Base-by-base conservation (phyloP, 2,797 vertebrate species). In the Poeciliopsis turneri region DNA sequence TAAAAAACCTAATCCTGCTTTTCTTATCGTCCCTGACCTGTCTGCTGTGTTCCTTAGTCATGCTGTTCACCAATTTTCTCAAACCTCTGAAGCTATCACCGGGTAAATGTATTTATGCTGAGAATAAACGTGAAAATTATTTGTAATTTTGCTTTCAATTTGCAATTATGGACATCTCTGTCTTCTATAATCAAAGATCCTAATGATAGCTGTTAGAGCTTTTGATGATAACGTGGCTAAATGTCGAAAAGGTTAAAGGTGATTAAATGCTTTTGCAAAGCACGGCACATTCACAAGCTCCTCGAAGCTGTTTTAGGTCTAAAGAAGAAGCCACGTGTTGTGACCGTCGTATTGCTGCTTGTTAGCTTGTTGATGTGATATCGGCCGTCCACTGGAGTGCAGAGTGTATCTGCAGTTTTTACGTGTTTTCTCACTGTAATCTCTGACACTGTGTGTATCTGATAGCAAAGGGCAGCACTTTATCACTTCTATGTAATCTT, bases 401-500 rank as follows among this genome's bases (percentile, higher is more conserved):
- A 84, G 72, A 82, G 84, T 88, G 81, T 91, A 86, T 91, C 86
- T 84, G 53, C 9, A 61, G 77, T 64, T 73, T 88, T 83, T 57
- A 72, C 75, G 51, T 84, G 77, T 25, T 84, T 90, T 88, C 85
- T 86, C 33, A 46, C 79, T 36, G 25, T 88, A 87, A 93, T 92
- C 91, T 88, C 80, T 85, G 74, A 59, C 81, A 75, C 79, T 77
- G 69, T 80, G 77, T 87, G 81, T 90, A 88, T 93, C 87, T 93
- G 93, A 94, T 90, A 78, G 76, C 80, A 77, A 89, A 88, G 87
- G 81, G 78, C 33, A 87, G 88, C 87, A 87, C 86, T 91, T 91
- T 89, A 92, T 93, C 92, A 91, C 83, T 61, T 82, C 88, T 84
- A 87, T 90, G 86, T 85, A 86, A 89, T 92, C 88, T 87, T 71